These are phyloP conservation scores for Vulpes vulpes DNA, from an alignment of 2,113 vertebrate species.

Conservation along the genomic window DNA sequence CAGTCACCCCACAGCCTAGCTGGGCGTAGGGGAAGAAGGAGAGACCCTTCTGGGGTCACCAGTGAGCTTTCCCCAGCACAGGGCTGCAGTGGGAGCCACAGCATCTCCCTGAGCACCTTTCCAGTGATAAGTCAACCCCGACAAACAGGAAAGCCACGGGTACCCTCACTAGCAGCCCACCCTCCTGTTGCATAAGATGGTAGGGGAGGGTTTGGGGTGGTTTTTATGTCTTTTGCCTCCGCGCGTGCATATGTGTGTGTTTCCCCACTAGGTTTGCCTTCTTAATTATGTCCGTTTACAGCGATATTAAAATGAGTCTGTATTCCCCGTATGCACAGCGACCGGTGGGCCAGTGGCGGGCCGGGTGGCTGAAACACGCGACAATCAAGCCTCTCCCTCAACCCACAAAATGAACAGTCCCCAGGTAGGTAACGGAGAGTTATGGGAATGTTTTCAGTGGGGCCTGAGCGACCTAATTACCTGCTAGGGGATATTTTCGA, in stretches of 20 bases:
- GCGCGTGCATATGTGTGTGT: neutral
- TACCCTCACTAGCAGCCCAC: neutral
- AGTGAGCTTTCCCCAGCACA: accelerated
- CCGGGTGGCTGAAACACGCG: accelerated
- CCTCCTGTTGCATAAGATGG: neutral
- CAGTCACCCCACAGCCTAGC: neutral
- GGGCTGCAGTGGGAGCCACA: no score
- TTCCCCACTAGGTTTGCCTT: neutral
- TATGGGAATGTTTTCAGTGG: neutral
- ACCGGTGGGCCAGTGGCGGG: neutral
- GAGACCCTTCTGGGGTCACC: neutral
- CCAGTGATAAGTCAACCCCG: accelerated
- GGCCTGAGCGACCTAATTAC: neutral
- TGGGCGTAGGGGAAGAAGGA: neutral
- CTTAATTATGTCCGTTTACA: neutral
- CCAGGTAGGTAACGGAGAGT: neutral
- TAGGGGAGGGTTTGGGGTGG: no score
- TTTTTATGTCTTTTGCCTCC: neutral
- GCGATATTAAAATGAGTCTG: neutral
- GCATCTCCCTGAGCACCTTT: neutral
- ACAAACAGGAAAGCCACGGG: accelerated
- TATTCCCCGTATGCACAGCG: neutral
- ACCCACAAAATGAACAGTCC: accelerated
- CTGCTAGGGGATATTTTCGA: neutral
- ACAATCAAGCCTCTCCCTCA: neutral